Evolutionary conservation across 2,888 invertebrate genomes (phyloP), one percentile per base, ranked within the genome.

Genomic region (Tortrix viridana): DNA sequence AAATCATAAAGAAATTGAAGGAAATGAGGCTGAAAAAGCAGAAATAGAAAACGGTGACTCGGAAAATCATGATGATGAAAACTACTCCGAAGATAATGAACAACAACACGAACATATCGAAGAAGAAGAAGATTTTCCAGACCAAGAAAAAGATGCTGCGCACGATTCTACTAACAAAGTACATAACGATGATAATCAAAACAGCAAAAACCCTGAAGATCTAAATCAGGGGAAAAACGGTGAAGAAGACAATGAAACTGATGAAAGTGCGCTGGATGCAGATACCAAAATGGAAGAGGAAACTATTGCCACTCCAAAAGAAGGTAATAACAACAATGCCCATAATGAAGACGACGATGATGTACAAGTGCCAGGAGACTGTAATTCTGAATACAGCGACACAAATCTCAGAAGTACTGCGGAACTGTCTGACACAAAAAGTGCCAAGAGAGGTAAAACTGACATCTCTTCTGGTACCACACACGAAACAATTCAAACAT

Each of bases 261-360:
- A 23, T 38, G 55, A 69, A 60, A 54, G 44, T 16, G 56, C 43
- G 22, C 49, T 65, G n/a, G 47, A 56, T 32, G 43, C 52, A 37
- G 37, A 55, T 26, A 47, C 69, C 18, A 76, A 77, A 20, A 71
- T 67, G 53, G 71, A 77, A 61, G 76, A 84, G 54, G 86, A 88
- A 75, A 77, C 81, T 41, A 74, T 50, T 50, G 19, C 85, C 63
- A 65, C 82, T 68, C 71, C 74, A 69, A 76, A 73, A 65, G 87
- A 90, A 89, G 89, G 89, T 89, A 89, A 88, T 85, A 80, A 77
- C 74, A 84, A 77, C 73, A 76, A 75, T 77, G 79, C 79, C 71
- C 77, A 79, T 74, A 92, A 88, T 68, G 89, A 93, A 77, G 93
- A 93, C 63, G 93, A 93, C 68, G 93, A 93, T 68, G 93, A 93